Conservation (phyloP, 2,113 vertebrate genomes). For the Vidua macroura region DNA sequence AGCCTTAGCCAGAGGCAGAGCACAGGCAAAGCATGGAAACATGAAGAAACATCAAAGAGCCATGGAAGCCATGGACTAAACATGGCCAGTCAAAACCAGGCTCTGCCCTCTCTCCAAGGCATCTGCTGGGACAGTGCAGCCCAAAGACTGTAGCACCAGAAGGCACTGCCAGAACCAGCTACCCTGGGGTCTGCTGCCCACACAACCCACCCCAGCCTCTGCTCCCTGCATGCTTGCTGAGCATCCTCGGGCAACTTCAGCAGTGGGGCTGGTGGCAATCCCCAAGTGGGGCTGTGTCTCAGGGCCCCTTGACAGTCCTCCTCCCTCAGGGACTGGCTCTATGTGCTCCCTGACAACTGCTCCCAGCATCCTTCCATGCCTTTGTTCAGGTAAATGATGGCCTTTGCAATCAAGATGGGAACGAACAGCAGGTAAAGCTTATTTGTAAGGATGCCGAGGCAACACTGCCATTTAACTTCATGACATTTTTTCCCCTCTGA, state of each 20-base stretch:
- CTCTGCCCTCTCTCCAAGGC: neutral
- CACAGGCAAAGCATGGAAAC: neutral
- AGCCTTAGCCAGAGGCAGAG: neutral
- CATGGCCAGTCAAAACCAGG: neutral
- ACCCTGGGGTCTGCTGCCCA: neutral
- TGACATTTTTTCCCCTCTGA: conserved; percentile 30
- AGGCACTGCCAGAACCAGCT: neutral
- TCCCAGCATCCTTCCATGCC: neutral
- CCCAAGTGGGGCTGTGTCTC: neutral
- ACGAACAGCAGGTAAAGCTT: conserved; percentile 55
- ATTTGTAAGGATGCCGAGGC: conserved; percentile 48
- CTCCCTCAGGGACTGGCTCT: neutral
- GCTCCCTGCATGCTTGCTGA: fast-evolving
- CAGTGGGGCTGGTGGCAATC: neutral
- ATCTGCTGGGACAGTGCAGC: neutral
- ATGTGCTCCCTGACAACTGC: neutral
- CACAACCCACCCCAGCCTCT: neutral
- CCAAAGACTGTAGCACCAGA: neutral
- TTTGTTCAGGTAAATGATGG: conserved; percentile 55
- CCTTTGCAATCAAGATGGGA: conserved; percentile 30
- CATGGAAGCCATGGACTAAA: neutral
- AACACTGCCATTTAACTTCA: conserved; percentile 41
- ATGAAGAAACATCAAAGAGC: neutral
- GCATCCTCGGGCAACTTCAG: neutral
- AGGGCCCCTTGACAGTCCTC: neutral